Evolutionary conservation across 2,888 invertebrate genomes (phyloP), one percentile per base, ranked within the genome.

Genomic region (Campopleginae sp.): DNA sequence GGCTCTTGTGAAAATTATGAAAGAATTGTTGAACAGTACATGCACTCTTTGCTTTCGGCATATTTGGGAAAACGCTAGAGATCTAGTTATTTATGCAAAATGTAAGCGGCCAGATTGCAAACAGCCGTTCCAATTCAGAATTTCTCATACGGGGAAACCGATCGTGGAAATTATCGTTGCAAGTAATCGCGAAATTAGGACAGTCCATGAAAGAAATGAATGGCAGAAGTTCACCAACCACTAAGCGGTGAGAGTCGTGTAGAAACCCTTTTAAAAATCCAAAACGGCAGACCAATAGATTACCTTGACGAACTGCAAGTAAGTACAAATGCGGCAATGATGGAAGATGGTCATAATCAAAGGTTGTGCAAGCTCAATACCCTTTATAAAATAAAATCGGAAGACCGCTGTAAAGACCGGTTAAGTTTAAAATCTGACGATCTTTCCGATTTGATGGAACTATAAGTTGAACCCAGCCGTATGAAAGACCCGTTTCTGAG

Each of bases 401-500:
- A 82, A 44, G 46, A 78, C 2, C 42, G 66, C 5, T 72, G 66
- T 42, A 78, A 51, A 51, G 58, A 23, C 1, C 77, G 74, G 8
- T 54, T 65, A 10, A 38, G 10, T 54, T 51, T 72, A 6, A 19
- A 44, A 27, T 65, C 78, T 0, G 27, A 58, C 6, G 78, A 82
- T 42, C 2, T 74, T 6, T 44, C 19, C 0, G 77, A 78, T 44
- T 42, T 44, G 2, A 44, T 23, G 14, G 77, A 38, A 65, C 14
- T 66, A 17, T 48, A 31, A 44, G n/a, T 58, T 0, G n/a, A 68
- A 31, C 27, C 58, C 0, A n/a, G 33, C 7, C 33, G 33, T 8
- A 14, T 71, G 31, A 72, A 72, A 33, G 79, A 83, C 68, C 79
- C 61, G 0, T 78, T 78, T 33, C 23, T 83, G 12, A 54, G 82